These are phyloP conservation scores for Anser cygnoides DNA, from an alignment of 2,113 vertebrate genomes.

Conservation along the genomic window DNA sequence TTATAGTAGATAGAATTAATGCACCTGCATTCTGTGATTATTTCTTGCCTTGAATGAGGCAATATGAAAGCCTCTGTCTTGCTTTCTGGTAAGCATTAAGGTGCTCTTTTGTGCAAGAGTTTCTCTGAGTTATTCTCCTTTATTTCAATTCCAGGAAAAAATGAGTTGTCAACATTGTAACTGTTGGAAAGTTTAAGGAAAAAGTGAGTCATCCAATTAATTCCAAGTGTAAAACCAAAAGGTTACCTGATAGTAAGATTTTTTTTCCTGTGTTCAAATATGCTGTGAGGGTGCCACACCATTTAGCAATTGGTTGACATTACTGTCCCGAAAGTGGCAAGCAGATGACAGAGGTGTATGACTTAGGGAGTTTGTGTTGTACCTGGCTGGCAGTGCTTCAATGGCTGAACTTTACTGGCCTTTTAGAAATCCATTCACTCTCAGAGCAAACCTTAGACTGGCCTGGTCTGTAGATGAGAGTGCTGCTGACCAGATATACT, in stretches of 20 bases:
- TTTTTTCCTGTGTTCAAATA: no score
- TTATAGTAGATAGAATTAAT: neutral
- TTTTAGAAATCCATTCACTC: neutral
- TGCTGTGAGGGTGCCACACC: neutral
- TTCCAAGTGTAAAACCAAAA: neutral
- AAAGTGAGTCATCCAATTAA: neutral
- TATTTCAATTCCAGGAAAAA: neutral
- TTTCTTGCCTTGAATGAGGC: neutral
- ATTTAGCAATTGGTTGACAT: neutral
- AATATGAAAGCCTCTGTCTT: neutral
- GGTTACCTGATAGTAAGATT: neutral
- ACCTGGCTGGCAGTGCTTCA: no score
- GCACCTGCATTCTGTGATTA: neutral
- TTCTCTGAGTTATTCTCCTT: neutral
- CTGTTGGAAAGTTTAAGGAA: neutral
- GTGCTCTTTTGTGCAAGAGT: neutral
- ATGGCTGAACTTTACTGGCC: neutral
- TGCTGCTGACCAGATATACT: neutral
- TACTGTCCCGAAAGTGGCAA: neutral
- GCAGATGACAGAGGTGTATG: neutral
- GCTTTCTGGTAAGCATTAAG: neutral
- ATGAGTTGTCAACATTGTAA: neutral
- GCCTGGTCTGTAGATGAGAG: neutral
- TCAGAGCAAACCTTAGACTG: neutral
- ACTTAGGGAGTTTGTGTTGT: no score